A percentile compares a stretch with the other conserved stretches of the same genome.
phyloP scores from a whole-genome alignment of 1,140 invertebrate genomes.

The Oedothorax gibbosus region DNA sequence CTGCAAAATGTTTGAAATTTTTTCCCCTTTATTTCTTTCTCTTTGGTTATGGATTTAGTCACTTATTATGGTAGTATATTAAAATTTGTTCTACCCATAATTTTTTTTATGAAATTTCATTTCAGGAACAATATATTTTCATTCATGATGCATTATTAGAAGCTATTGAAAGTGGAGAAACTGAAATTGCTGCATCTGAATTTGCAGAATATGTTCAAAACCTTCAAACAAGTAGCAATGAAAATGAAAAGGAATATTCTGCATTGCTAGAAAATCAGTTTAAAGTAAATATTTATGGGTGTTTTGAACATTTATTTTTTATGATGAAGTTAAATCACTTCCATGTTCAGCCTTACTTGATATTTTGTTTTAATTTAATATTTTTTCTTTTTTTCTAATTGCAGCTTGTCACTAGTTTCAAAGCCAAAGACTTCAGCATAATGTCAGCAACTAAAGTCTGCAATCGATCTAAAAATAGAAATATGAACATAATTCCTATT shows the following conservation, averaged over 20 bases:
- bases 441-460: constrained; percentile 88
- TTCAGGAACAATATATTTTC: constrained; percentile 91
- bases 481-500: constrained; percentile 81
- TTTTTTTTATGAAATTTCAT: neutral
- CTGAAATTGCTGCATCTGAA: constrained; percentile 79
- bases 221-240: constrained; percentile 70
- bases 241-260: constrained; percentile 53
- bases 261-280: constrained; percentile 63
- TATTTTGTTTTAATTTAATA: neutral
- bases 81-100: neutral
- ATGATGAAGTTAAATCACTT: neutral
- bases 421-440: constrained; percentile 85
- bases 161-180: constrained; percentile 90
- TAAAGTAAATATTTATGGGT: constrained; percentile 37
- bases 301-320: neutral
- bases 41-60: neutral
- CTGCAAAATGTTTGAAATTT: neutral
- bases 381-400: neutral
- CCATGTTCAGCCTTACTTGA: neutral
- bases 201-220: constrained; percentile 76
- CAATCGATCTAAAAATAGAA: constrained; percentile 87
- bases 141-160: constrained; percentile 94
- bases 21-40: neutral
- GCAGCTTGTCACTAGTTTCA: constrained; percentile 71
- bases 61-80: neutral